Base-by-base conservation (phyloP, 2,888 invertebrate genomes). In the Tortricodes alternella region DNA sequence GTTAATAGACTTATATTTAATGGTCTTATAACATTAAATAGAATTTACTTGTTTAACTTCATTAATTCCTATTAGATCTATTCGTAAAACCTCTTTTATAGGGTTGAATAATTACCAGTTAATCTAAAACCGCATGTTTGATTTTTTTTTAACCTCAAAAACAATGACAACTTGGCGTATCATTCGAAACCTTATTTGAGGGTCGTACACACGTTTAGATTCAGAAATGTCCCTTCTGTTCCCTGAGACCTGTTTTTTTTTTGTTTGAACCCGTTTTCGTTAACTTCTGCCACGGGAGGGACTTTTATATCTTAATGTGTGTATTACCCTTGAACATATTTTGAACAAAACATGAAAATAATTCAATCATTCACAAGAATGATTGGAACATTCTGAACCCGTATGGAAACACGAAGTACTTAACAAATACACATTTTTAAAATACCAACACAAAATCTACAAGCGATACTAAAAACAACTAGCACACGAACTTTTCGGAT, bases 21-120 rank as follows among this genome's bases (percentile, higher is more conserved):
- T 55, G 34, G 23, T 35, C 43, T 35, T 49, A 37, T n/a, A 56
- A 56, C 53, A 41, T 41, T 55, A 35, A 48, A 55, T 55, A 55
- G 2, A 55, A 27, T 43, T 41, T 49, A 55, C 41, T 39, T 35
- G 38, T 29, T 44, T 21, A 21, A 16, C 19, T 19, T 27, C 24
- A 9, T 41, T 34, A 48, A 24, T 53, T 55, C 27, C 41, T 43
- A 21, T 43, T 13, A 35, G 19, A 55, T 27, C 16, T 7, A 35
- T 24, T 29, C 19, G 21, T 23, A 13, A 13, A 39, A 21, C 4
- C 21, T 23, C 1, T n/a, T n/a, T 3, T 29, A n/a, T 5, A 29
- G 11, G n/a, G 11, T 29, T n/a, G n/a, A n/a, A n/a, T n/a, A n/a
- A n/a, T n/a, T n/a, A n/a, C n/a, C n/a, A n/a, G n/a, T n/a, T n/a